Base-by-base conservation (phyloP, 2,113 vertebrate species). In the Oenanthe oenanthe region DNA sequence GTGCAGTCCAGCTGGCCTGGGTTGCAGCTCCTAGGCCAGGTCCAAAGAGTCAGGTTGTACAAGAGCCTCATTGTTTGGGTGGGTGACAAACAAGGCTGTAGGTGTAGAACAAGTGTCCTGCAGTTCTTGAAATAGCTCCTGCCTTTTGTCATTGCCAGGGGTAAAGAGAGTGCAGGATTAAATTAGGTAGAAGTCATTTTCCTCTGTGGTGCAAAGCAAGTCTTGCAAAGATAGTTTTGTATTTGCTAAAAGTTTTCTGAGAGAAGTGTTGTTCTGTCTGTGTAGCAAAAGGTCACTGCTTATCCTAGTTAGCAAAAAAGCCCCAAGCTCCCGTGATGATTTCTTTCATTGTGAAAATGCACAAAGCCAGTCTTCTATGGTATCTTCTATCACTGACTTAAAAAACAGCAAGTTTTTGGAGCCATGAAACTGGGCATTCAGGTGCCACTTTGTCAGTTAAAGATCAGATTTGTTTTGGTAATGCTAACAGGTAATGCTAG, bases 261-360 rank as follows among this genome's bases (percentile, higher is more conserved):
- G 34, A 5, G 54, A 21, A 28, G 6, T 20, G 7, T n/a, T 0
- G 0, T 36, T 85, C 13, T 54, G 28, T 54, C 42, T 57, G 16
- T 12, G 2, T 45, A 45, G 32, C 9, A 20, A 51, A 51, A 75
- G n/a, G 53, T 60, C 22, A 8, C 34, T 47, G 32, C 26, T 53
- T 60, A 9, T 29, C 31, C 18, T 66, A 28, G 29, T 8, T 38
- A 56, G 12, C 45, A 21, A 28, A 67, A 85, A 62, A 62, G 2
- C 7, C 10, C 6, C 31, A 26, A 66, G 58, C 43, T 88, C 1
- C 1, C 38, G 13, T 20, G 38, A 47, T 40, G 26, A 36, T 66
- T 58, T 65, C 36, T 29, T 40, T 17, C 42, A 10, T 5, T 86
- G 29, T 63, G 36, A 60, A 79, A 83, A 47, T 20, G 14, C 17